phyloP scores from a whole-genome alignment of 2,888 invertebrate genomes.

The Megaustenia siamemsis region DNA sequence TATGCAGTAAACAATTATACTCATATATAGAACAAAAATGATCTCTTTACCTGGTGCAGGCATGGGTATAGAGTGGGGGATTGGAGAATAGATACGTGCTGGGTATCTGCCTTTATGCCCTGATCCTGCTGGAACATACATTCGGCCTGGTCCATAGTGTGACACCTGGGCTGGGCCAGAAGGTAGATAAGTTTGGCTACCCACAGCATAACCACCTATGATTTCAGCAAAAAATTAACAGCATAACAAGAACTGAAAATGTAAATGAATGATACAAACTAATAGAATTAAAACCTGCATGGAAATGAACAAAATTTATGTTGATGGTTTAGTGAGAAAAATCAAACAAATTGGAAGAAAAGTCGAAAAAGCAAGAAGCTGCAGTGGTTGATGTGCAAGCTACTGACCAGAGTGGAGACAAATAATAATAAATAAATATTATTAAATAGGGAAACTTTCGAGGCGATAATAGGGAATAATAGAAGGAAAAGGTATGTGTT shows the following conservation, averaged over 20 bases:
- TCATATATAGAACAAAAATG: too few relatives aligned
- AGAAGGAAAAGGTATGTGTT: too few relatives aligned
- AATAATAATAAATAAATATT: too few relatives aligned
- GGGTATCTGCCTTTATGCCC: constrained; percentile 50
- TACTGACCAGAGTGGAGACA: too few relatives aligned
- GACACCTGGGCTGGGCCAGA: constrained; percentile 58
- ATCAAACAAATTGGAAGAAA: neutral
- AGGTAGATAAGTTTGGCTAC: constrained; percentile 56
- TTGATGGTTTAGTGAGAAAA: neutral
- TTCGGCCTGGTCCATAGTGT: constrained; percentile 55
- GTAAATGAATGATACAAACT: too few relatives aligned
- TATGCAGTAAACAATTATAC: too few relatives aligned
- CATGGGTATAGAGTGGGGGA: constrained; percentile 55
- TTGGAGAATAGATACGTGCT: constrained; percentile 59
- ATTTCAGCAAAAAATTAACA: neutral
- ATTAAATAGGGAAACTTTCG: too few relatives aligned
- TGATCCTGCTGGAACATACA: constrained; percentile 55
- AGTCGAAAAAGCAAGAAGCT: too few relatives aligned
- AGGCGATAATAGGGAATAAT: too few relatives aligned
- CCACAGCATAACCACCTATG: constrained; percentile 45
- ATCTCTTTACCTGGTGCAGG: constrained; percentile 51
- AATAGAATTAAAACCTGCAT: too few relatives aligned
- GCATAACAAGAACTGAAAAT: neutral
- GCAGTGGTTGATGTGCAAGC: too few relatives aligned
- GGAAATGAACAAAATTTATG: too few relatives aligned